Evolutionary conservation across 2,888 invertebrate species (phyloP), one percentile per base, ranked within the genome.

Genomic region (Macrostomum cliftonense): DNA sequence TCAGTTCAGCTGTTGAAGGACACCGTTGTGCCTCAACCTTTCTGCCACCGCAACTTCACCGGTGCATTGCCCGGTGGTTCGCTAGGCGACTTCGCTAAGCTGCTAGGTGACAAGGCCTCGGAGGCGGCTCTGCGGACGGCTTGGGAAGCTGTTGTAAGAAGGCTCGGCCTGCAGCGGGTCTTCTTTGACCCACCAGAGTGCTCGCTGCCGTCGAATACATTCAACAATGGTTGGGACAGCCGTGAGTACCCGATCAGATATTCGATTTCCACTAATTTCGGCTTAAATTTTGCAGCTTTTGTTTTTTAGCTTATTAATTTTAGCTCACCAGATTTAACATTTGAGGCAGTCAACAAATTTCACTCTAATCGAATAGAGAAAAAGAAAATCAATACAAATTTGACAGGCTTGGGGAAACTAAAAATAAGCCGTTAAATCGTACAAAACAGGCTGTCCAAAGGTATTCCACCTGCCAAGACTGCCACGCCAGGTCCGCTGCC

Each of bases 1-100:
- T 20, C 46, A n/a, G 43, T 46, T 9, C 4, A 16, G n/a, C 17
- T 56, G n/a, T 16, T 55, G 11, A 43, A 49, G 39, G 47, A 51
- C n/a, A 42, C 44, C 21, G 50, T 50, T 36, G 44, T 56, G 28
- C 55, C 55, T 2, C 55, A 55, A 17, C 56, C 56, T 2, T 28
- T 56, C 12, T 56, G 56, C 38, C 55, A 56, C 17, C 43, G 53
- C 12, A 53, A 56, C 38, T 56, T 56, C 46, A 46, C 52, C 17
- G 46, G 39, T 5, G 46, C 37, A 9, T 45, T 56, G 1, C 51
- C 51, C 42, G 54, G 46, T 17, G 46, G 46, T 5, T 46, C 46
- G 14, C 16, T 46, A 7, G 43, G 20, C 14, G 40, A 46, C 38
- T 46, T 46, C 19, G 14, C 46, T 9, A 37, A 40, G 11, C 39